Conservation (phyloP, 1,140 invertebrate genomes). For the Zaprionus lachaisei region DNA sequence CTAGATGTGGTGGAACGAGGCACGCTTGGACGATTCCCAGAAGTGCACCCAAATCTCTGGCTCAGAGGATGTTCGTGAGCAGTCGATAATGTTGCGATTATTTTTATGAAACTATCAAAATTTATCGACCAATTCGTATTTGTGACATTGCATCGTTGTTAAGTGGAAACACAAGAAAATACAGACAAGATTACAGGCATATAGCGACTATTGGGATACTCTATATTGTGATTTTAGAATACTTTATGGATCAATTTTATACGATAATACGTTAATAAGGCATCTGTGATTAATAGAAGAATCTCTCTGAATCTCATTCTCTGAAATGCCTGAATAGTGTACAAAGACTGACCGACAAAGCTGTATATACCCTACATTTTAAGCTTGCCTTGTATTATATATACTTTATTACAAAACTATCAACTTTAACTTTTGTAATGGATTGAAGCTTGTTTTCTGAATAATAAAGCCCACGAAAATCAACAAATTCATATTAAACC, state of each 20-base stretch:
- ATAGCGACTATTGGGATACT: not conserved
- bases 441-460: not conserved
- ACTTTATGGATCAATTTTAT: not conserved
- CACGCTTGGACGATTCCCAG: not conserved
- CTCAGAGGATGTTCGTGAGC: not conserved
- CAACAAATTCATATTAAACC: not conserved
- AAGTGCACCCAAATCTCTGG: not conserved
- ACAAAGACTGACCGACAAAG: too few relatives aligned
- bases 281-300: too few relatives aligned
- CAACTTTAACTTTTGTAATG: not conserved
- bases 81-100: not conserved
- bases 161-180: too few relatives aligned
- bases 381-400: not conserved
- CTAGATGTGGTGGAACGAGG: not conserved
- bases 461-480: conserved; percentile 3
- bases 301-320: too few relatives aligned
- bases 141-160: not conserved
- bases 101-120: conserved; percentile 8
- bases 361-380: not conserved
- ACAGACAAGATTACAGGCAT: not conserved
- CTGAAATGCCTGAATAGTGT: too few relatives aligned
- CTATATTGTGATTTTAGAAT: not conserved
- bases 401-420: not conserved
- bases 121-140: not conserved
- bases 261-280: too few relatives aligned